phyloP scores from a whole-genome alignment of 2,888 invertebrate genomes.

The Galerucella calmariensis region DNA sequence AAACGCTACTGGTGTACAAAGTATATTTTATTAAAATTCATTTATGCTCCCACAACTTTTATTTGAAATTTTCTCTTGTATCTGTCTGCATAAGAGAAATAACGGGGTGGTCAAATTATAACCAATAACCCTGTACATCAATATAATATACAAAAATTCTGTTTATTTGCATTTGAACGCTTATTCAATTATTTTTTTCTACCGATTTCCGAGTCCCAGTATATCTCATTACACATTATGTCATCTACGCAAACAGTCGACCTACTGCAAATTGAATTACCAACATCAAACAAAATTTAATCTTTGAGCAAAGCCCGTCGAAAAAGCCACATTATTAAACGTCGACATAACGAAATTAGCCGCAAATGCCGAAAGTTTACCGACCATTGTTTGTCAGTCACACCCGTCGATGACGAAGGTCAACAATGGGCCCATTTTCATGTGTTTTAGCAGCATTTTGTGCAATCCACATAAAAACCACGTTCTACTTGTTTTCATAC shows the following conservation, averaged over 20 bases:
- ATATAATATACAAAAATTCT: too few species aligned
- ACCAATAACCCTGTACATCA: too few species aligned
- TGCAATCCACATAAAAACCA: conserved; percentile 5
- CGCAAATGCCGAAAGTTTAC: conserved; percentile 38
- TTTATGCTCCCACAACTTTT: too few species aligned
- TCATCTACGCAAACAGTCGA: conserved; percentile 33
- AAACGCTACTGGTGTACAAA: too few species aligned
- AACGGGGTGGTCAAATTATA: too few species aligned
- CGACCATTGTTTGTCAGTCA: conserved; percentile 49
- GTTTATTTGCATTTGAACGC: not conserved
- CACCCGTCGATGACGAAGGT: conserved; percentile 46
- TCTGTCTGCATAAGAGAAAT: too few species aligned
- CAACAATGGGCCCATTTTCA: conserved; percentile 47
- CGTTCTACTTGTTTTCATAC: conserved; percentile 4
- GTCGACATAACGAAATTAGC: conserved; percentile 47
- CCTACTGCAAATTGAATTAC: conserved; percentile 42
- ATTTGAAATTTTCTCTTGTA: too few species aligned
- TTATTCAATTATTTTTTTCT: conserved; percentile 1
- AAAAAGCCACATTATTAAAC: conserved; percentile 47
- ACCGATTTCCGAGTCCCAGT: conserved; percentile 5
- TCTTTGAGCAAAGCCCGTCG: conserved; percentile 46
- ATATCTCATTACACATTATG: conserved; percentile 40
- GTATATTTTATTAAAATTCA: too few species aligned
- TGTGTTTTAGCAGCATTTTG: conserved; percentile 6
- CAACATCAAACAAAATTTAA: conserved; percentile 49